Evolutionary conservation across 2,113 vertebrate species (phyloP).

Genomic region (Barnardius zonarius): DNA sequence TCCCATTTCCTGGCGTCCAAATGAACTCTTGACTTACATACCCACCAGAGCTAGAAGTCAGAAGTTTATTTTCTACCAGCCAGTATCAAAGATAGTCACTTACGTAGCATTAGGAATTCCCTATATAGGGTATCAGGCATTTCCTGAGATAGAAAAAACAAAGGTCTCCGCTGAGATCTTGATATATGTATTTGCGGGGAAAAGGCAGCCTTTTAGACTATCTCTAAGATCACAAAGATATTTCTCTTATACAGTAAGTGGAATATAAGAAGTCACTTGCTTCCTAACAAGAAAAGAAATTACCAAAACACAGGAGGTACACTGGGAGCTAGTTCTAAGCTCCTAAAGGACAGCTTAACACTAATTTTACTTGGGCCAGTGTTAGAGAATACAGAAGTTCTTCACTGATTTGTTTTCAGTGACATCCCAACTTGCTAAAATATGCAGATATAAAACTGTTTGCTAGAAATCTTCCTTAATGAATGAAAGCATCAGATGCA

Average conservation of each 20-base stretch:
- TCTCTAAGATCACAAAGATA: neutral
- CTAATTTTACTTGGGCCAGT: neutral
- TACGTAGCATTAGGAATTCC: neutral
- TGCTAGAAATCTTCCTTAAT: conserved; percentile 13
- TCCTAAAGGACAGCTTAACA: neutral
- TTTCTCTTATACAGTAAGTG: neutral
- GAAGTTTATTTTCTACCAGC: neutral
- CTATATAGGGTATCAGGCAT: neutral
- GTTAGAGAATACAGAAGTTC: neutral
- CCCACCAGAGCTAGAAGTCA: neutral
- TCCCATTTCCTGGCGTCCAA: neutral
- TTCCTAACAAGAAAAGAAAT: neutral
- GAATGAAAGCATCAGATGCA: conserved; percentile 26
- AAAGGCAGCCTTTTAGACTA: neutral
- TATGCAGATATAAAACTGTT: neutral
- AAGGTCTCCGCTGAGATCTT: neutral
- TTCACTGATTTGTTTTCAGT: neutral
- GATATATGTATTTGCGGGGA: neutral
- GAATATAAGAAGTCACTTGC: neutral
- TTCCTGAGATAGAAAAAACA: neutral
- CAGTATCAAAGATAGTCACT: neutral
- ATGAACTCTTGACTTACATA: neutral
- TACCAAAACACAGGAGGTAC: neutral
- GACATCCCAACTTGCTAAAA: conserved; percentile 1
- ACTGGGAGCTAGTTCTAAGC: neutral